Evolutionary conservation across 1,140 invertebrate genomes (phyloP), one percentile per base, ranked within the genome.

Genomic region (Cotesia glomerata): DNA sequence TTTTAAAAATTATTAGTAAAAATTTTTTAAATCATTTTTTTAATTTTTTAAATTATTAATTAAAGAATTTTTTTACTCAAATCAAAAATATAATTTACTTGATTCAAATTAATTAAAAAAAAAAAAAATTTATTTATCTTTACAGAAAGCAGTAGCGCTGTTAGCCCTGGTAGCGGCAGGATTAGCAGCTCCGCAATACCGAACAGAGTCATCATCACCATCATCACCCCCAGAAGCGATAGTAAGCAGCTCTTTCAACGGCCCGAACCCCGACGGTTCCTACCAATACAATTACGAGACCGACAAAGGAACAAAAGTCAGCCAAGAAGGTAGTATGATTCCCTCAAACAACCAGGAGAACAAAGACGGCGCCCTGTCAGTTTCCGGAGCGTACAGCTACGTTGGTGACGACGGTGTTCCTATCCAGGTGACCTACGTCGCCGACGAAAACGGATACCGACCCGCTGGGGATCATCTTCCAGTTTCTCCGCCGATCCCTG

Each of bases 371-470:
- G 87, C 87, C 2, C 81, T 91, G 2, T 83, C 82, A 0, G 91
- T 91, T 4, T 88, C 89, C 68, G 93, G 93, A 14, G 88, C 88
- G 9, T 93, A 91, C 87, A 89, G 88, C 71, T 94, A 91, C 83
- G 84, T 89, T 1, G 89, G 88, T 7, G 88, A 89, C n/a, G 91
- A 94, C 79, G 92, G 92, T 13, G 87, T 88, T 34, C 87, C 88
- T 13, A 89, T 91, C 67, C 87, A 88, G 1, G 84, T 93, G 9
- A 90, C 85, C 51, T 94, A 92, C 81, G 83, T 89, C 36, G 93
- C 93, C 58, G 92, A 93, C 80, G 92, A 94, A 81, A 92, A 93
- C 69, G 93, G 93, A 7, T 94, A 93, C 89, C 91, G 90, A 69
- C 91, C 92, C n/a, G 84, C 87, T 71, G 91, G 90, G 8, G 90